Evolutionary conservation across 2,113 vertebrate genomes (phyloP), one percentile per base, ranked within the genome.

Genomic region (Salvator merianae): DNA sequence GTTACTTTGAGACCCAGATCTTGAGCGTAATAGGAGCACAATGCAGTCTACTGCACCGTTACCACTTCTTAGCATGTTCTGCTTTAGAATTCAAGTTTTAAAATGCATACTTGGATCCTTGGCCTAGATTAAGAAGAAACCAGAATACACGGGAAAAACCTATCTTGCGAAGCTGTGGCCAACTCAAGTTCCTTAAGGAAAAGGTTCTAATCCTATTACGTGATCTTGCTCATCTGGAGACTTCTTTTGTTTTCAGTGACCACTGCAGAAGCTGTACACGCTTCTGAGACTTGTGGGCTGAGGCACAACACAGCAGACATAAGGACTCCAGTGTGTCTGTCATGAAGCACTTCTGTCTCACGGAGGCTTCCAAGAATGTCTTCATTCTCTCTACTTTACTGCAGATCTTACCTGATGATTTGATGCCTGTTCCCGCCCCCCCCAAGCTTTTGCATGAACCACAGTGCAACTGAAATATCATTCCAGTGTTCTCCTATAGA

Each of bases 1-100:
- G 16, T 66, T 84, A 55, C 74, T 26, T 84, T 59, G 74, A 79
- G 82, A 86, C 81, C n/a, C 26, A 63, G 73, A 26, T 26, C 76
- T 36, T n/a, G 50, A 63, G 32, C 24, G 62, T 28, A 53, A 40
- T 73, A 81, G 55, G 50, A 87, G 9, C 3, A 77, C 20, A 14
- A 40, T 55, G 4, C 50, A 53, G 77, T 50, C 87, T 81, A 38
- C 62, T 85, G 68, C 79, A 43, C 79, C 12, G 0, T 82, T 75
- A 63, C 28, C 73, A 90, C 26, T 20, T 78, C 76, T 47, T n/a
- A 75, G 30, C 59, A 66, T 47, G 53, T 80, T n/a, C 32, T 68
- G 71, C 18, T 43, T 36, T 70, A 32, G 26, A 53, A 22, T 22
- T 20, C 10, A 34, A 30, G 20, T 73, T 71, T 18, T 77, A 72